These are phyloP conservation scores for Rousettus madagascariensis DNA, from an alignment of 2,797 vertebrate genomes.

Conservation along the genomic window DNA sequence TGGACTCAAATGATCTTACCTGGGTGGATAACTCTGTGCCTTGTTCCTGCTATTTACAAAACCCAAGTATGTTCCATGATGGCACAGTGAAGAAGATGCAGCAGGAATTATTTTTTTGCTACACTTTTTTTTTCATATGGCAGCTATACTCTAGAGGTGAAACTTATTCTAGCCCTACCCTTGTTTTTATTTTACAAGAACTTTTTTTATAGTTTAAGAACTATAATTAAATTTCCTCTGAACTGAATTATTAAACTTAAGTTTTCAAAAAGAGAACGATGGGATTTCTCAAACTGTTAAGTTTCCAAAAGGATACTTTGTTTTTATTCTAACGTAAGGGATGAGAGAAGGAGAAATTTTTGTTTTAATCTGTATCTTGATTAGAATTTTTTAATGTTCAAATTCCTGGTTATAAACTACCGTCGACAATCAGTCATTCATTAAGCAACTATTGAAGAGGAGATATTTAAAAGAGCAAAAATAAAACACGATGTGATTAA, in stretches of 20 bases:
- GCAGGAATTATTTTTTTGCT: background rate
- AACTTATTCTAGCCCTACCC: constrained; percentile 9
- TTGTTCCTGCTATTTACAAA: background rate
- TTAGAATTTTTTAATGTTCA: constrained; percentile 65
- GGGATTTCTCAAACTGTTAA: constrained; percentile 46
- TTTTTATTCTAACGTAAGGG: constrained; percentile 30
- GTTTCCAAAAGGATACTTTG: constrained; percentile 1
- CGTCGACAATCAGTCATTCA: constrained; percentile 64
- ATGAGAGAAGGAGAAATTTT: background rate
- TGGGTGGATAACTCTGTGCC: background rate
- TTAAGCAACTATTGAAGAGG: constrained; percentile 64
- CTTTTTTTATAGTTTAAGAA: constrained; percentile 26
- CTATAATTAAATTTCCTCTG: constrained; percentile 67
- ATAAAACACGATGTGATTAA: constrained; percentile 67
- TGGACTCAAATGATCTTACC: background rate
- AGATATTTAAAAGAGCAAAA: constrained; percentile 56
- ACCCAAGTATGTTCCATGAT: background rate
- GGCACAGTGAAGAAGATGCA: background rate
- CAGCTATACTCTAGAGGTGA: background rate
- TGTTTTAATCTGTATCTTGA: constrained; percentile 22
- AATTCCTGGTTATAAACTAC: constrained; percentile 47
- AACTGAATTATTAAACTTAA: constrained; percentile 52
- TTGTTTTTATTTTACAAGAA: constrained; percentile 32
- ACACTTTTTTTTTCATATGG: background rate
- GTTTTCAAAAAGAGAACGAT: constrained; percentile 51